Evolutionary conservation across 2,888 invertebrate genomes (phyloP).

Genomic region (Eilema depressum): DNA sequence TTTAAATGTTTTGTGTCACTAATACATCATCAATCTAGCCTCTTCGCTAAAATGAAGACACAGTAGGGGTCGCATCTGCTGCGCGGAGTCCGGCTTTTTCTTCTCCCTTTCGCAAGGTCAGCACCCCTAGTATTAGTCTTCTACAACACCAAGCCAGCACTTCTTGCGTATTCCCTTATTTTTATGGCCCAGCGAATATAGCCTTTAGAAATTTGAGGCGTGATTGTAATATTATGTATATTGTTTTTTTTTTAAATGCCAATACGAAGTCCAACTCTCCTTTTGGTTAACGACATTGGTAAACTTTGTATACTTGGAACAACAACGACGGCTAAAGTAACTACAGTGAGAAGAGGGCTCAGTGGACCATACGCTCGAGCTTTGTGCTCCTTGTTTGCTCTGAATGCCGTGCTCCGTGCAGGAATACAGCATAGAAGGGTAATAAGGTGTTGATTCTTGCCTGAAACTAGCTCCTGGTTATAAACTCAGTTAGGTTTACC

Average conservation of each 20-base stretch:
- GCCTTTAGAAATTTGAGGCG: too few species aligned
- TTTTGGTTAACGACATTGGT: not conserved
- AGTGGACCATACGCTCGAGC: not conserved
- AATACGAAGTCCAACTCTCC: not conserved
- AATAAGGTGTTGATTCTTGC: not conserved
- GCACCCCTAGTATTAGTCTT: too few species aligned
- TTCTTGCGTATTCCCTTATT: too few species aligned
- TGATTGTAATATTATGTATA: too few species aligned
- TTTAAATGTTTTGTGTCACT: too few species aligned
- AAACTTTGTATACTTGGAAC: not conserved
- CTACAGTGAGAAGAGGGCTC: not conserved
- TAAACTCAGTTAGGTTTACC: not conserved
- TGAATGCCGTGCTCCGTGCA: not conserved
- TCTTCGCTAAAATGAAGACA: too few species aligned
- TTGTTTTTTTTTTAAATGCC: not conserved
- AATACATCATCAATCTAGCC: too few species aligned
- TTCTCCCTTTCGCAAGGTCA: too few species aligned
- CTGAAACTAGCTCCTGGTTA: not conserved
- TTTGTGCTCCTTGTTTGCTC: not conserved
- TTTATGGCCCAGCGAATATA: too few species aligned
- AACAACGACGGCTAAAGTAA: not conserved
- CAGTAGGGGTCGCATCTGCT: too few species aligned
- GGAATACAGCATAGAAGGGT: conserved; percentile 1
- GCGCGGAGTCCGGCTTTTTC: too few species aligned
- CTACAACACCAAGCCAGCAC: not conserved